phyloP scores from a whole-genome alignment of 2,888 invertebrate genomes.

The Ditula angustiorana region DNA sequence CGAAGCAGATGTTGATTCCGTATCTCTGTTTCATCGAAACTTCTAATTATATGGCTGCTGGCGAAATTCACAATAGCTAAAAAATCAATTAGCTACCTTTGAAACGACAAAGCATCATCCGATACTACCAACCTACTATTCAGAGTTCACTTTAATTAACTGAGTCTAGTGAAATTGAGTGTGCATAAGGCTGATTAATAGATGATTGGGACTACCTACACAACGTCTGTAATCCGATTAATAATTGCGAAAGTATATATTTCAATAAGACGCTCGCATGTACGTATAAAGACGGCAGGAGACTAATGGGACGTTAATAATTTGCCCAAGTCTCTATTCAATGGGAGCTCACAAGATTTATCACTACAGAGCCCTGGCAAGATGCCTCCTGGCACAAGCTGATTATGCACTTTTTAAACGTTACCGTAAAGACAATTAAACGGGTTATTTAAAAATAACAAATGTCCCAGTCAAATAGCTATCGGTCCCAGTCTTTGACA shows the following conservation, averaged over 20 bases:
- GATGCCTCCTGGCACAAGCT: conserved; percentile 78
- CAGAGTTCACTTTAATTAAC: neutral
- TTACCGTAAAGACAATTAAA: conserved; percentile 56
- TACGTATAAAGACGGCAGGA: conserved; percentile 78
- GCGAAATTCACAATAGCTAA: no score
- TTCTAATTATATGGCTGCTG: no score
- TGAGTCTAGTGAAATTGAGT: conserved; percentile 5
- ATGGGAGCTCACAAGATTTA: conserved; percentile 77
- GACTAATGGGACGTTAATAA: conserved; percentile 83
- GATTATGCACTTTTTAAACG: conserved; percentile 74
- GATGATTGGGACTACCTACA: conserved; percentile 4
- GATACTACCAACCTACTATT: neutral
- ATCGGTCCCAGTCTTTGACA: neutral
- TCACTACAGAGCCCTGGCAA: conserved; percentile 81
- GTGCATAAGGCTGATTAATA: conserved; percentile 19
- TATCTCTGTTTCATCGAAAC: no score
- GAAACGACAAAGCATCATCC: neutral
- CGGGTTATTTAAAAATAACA: neutral
- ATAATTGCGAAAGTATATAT: conserved; percentile 60
- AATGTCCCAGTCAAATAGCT: neutral
- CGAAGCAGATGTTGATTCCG: no score
- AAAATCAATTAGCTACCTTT: neutral
- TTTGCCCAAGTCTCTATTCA: conserved; percentile 79
- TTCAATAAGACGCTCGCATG: conserved; percentile 50
- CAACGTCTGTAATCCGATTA: conserved; percentile 53